Evolutionary conservation across 2,113 vertebrate species (phyloP), one percentile per base, ranked within the genome.

Genomic region (Sebastes fasciatus): DNA sequence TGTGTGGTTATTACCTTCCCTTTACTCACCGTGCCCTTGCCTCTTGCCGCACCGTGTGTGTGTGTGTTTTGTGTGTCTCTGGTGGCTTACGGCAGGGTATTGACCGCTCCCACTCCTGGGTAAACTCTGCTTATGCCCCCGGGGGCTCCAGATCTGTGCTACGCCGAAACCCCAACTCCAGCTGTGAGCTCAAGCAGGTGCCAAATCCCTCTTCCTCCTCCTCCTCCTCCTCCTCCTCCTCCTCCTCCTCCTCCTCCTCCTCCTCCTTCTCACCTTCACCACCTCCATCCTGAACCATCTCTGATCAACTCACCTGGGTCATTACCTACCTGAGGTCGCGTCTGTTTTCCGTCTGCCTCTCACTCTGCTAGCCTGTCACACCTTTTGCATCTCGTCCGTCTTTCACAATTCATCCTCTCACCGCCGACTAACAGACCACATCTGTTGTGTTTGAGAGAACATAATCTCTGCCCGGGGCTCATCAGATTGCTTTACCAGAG

Each of bases 91-190:
- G 87, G 87, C 94, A 98, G 97, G 97, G 96, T 48, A 97, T 98
- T 93, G 97, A 98, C 91, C 97, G 97, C 87, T 98, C 97, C 79
- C 97, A 98, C 90, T 98, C 97, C 95, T 98, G 97, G 97, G 97
- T 98, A 96, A 98, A 98, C 91, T 97, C 97, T 85, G 96, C 97
- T 95, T 97, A 97, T 79, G 97, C 97, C 93, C 97, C 97, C 1
- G 97, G 97, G 87, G 97, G 97, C 94, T 95, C 96, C 92, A 97
- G 96, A 95, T 95, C 97, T 77, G 96, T 98, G 86, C 95, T 97
- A 80, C 96, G 97, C 48, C 95, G 97, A 92, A 96, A 95, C 89
- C 96, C 96, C 69, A 96, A 96, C 92, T 96, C 96, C 74, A 97
- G 95, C 96, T 95, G 96, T 74, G 97, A 98, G 85, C 97, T 96